Conservation (phyloP, 2,888 invertebrate genomes). For the Watsonalla cultraria region DNA sequence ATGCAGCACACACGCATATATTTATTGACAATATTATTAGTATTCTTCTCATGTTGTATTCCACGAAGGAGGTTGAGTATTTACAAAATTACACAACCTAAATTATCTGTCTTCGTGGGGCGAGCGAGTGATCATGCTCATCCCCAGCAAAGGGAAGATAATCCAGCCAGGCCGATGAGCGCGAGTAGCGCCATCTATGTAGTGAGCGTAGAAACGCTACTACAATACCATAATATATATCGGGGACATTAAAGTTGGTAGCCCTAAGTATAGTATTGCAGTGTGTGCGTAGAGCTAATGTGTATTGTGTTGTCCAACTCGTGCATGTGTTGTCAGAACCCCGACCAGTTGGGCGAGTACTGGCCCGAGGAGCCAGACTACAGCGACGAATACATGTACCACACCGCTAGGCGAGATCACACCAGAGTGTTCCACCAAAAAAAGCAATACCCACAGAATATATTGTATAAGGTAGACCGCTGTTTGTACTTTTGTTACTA, state of each 20-base stretch:
- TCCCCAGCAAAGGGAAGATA: too few relatives aligned
- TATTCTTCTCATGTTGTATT: too few relatives aligned
- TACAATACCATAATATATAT: too few relatives aligned
- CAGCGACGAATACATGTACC: constrained; percentile 75
- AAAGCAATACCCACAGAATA: constrained; percentile 75
- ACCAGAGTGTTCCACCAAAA: constrained; percentile 70
- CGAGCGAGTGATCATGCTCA: too few relatives aligned
- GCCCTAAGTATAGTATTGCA: constrained; percentile 22
- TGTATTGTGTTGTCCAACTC: constrained; percentile 48
- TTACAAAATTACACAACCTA: too few relatives aligned
- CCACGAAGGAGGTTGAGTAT: too few relatives aligned
- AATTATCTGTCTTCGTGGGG: too few relatives aligned
- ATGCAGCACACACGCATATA: too few relatives aligned
- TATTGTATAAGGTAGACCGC: constrained; percentile 69
- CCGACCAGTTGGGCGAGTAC: constrained; percentile 57
- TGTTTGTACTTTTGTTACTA: constrained; percentile 13
- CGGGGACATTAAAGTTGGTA: background rate
- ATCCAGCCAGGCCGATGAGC: too few relatives aligned
- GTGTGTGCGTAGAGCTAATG: constrained; percentile 60
- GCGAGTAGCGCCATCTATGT: too few relatives aligned
- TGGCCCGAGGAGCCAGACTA: constrained; percentile 69
- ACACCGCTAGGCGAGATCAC: constrained; percentile 71
- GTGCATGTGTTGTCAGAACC: constrained; percentile 61
- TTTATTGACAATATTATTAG: too few relatives aligned
- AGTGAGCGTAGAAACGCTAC: too few relatives aligned